A percentile compares a stretch with the other conserved stretches of the same genome.
Evolutionary conservation across 2,888 invertebrate species (phyloP).

Genomic region (Cyclophora punctaria): DNA sequence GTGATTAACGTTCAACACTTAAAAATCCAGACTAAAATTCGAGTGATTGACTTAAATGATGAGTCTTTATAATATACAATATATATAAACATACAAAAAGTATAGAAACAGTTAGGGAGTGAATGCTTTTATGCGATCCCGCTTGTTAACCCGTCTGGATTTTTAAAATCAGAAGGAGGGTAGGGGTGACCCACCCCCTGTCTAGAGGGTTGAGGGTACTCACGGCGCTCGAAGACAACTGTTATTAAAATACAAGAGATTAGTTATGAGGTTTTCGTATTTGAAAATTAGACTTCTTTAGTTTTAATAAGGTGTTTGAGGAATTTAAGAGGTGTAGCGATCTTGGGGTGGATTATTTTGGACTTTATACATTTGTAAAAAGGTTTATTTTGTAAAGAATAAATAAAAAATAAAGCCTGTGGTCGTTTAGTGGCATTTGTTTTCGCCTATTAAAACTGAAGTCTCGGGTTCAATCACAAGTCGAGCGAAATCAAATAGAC

Average conservation of each 20-base stretch:
- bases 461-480: too few relatives aligned
- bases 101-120: constrained; percentile 27
- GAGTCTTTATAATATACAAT: neutral
- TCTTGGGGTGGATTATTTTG: too few relatives aligned
- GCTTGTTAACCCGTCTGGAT: constrained; percentile 64
- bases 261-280: constrained; percentile 50
- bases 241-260: constrained; percentile 66
- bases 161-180: constrained; percentile 63
- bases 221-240: constrained; percentile 56
- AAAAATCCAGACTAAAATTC: too few relatives aligned
- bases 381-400: too few relatives aligned
- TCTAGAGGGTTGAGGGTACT: constrained; percentile 34
- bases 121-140: constrained; percentile 29
- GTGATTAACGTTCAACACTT: too few relatives aligned
- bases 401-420: too few relatives aligned
- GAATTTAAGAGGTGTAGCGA: neutral
- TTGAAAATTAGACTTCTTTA: constrained; percentile 27
- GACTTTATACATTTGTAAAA: too few relatives aligned
- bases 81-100: constrained; percentile 25
- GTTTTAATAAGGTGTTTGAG: constrained; percentile 10
- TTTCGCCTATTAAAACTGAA: too few relatives aligned
- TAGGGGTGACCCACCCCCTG: constrained; percentile 23
- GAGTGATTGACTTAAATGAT: too few relatives aligned
- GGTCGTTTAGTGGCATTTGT: too few relatives aligned
- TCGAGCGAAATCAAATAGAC: too few relatives aligned